Evolutionary conservation across 35 echinoderm and acorn worm genomes (phyloP), one percentile per base, ranked within the genome.

Genomic region (Eucidaris tribuloides): DNA sequence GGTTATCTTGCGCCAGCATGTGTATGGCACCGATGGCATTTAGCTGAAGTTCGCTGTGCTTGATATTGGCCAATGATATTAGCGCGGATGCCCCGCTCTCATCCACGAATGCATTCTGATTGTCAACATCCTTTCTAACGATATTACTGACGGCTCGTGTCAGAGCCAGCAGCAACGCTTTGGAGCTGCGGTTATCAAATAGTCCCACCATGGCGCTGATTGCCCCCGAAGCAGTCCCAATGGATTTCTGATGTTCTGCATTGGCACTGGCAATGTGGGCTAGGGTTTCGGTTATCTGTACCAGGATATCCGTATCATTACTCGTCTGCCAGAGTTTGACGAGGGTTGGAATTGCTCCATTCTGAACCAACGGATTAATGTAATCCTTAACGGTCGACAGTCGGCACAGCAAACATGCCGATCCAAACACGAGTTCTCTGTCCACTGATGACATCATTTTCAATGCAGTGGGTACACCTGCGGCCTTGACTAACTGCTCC

Each of bases 1-100:
- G 83, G 76, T 99, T 99, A 80, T 93, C 86, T 57, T 93, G 84
- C 3, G 96, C 96, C 30, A 99, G 46, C 83, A 90, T 93, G 62
- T 99, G 96, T 22, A 99, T 93, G 31, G 86, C 91, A 28, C 62
- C 78, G 24, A 99, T 99, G 1, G 96, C 86, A 84, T 76, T 93
- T 31, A 99, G 65, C 45, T 99, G 96, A 18, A 99, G 71, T 29
- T 93, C 86, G 55, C 70, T 59, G 48, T 81, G 78, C 45, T 87
- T 86, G 42, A 70, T 87, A 20, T 62, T 90, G 32, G 96, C 96
- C 14, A 99, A 62, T 22, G 31, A 88, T 54, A 99, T 99, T 42
- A 99, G 71, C 2, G 91, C 86, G 6, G 96, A 84, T 6, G 96
- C 83, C 28, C 96, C 96, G 0, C 91, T 87, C 32, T 99, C 96